These are phyloP conservation scores for Marasmarcha lunaedactyla DNA, from an alignment of 2,888 invertebrate species.

Conservation along the genomic window DNA sequence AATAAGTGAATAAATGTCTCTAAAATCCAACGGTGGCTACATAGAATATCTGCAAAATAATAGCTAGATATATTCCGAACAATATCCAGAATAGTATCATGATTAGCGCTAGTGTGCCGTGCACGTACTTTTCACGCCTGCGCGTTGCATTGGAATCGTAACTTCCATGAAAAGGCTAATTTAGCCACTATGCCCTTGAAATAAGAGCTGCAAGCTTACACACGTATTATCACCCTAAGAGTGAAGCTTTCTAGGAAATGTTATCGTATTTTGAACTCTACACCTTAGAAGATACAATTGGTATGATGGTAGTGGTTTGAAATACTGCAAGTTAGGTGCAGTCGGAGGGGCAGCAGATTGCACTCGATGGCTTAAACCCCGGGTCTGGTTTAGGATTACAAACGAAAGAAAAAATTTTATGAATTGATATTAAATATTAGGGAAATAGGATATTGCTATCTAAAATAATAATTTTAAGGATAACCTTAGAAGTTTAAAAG, in stretches of 20 bases:
- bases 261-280: constrained; percentile 18
- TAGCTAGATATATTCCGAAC: no score
- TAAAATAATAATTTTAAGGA: no score
- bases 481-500: no score
- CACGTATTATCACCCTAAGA: constrained; percentile 30
- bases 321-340: constrained; percentile 49
- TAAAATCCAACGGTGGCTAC: no score
- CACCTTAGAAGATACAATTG: constrained; percentile 12
- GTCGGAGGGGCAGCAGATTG: constrained; percentile 50
- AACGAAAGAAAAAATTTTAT: constrained; percentile 19
- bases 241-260: constrained; percentile 19
- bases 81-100: constrained; percentile 25
- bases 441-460: no score
- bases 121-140: constrained; percentile 55
- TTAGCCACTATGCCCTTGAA: constrained; percentile 37
- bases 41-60: no score
- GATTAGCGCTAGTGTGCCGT: constrained; percentile 61
- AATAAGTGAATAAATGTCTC: no score
- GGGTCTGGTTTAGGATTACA: constrained; percentile 25
- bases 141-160: constrained; percentile 39
- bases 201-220: constrained; percentile 36
- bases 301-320: constrained; percentile 12
- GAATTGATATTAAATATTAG: no score
- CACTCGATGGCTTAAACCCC: constrained; percentile 35
- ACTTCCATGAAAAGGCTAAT: constrained; percentile 31